Conservation (phyloP, 2,113 vertebrate genomes). For the Ornithorhynchus anatinus region DNA sequence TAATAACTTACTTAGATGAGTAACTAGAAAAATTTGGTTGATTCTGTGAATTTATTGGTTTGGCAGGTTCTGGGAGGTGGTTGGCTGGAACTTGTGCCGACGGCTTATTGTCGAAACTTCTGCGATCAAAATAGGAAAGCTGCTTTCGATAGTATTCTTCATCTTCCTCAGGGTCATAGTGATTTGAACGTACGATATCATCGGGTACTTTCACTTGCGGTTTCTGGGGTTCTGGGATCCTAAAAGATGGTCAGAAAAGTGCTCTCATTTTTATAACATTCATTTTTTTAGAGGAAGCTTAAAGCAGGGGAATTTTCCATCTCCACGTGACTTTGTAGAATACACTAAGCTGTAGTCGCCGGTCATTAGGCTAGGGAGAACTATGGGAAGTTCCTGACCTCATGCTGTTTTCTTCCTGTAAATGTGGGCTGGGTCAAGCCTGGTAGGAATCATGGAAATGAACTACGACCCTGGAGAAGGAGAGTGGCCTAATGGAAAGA, state of each 20-base stretch:
- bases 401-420: too few relatives aligned
- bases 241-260: slow-evolving; percentile 33
- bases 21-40: slow-evolving; percentile 83
- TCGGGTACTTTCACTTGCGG: slow-evolving; percentile 86
- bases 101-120: slow-evolving; percentile 91
- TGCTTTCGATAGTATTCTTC: slow-evolving; percentile 97
- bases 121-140: slow-evolving; percentile 93
- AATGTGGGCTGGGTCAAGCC: too few relatives aligned
- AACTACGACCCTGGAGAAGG: too few relatives aligned
- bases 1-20: slow-evolving; percentile 81
- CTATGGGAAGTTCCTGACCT: too few relatives aligned
- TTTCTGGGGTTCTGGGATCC: slow-evolving; percentile 93
- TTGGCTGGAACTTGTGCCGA: slow-evolving; percentile 74
- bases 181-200: slow-evolving; percentile 87
- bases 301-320: too few relatives aligned
- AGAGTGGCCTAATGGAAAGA: too few relatives aligned
- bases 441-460: too few relatives aligned
- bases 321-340: too few relatives aligned
- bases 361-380: too few relatives aligned
- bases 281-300: not conserved
- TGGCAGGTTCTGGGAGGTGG: slow-evolving; percentile 84
- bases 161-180: slow-evolving; percentile 93
- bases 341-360: too few relatives aligned
- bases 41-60: slow-evolving; percentile 78
- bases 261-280: not conserved